Percentiles rank a stretch among this genome's conserved stretches.
These are phyloP conservation scores for Cydia amplana DNA, from an alignment of 1,140 invertebrate genomes.

Conservation along the genomic window DNA sequence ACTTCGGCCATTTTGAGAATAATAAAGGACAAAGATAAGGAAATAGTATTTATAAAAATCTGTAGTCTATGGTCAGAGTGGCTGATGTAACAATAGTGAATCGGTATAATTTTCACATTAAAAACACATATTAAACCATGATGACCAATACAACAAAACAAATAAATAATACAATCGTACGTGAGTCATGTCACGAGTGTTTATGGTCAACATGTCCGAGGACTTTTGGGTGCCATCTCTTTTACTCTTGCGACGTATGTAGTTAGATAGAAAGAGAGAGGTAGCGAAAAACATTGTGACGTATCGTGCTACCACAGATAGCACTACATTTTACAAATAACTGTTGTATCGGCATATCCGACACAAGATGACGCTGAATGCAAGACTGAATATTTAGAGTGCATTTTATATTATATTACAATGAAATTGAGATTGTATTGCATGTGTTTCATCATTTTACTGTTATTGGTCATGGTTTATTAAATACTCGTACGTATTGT, in stretches of 20 bases:
- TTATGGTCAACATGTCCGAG: neutral
- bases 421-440: too few species aligned
- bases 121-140: neutral
- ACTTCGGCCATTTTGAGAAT: conserved; percentile 75
- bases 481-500: too few species aligned
- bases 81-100: conserved; percentile 28
- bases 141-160: neutral
- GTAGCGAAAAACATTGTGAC: neutral
- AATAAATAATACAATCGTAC: neutral
- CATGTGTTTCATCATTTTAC: too few species aligned
- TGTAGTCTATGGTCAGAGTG: conserved; percentile 4
- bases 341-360: neutral
- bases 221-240: neutral
- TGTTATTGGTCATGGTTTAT: too few species aligned
- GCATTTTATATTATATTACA: too few species aligned
- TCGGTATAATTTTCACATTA: neutral
- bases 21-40: conserved; percentile 37
- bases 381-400: too few species aligned
- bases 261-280: neutral
- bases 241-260: neutral
- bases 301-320: neutral
- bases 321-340: neutral
- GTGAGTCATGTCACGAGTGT: neutral
- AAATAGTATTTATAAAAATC: conserved; percentile 17
- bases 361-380: neutral